Evolutionary conservation across 2,888 invertebrate genomes (phyloP).

Genomic region (Oxyteleia sp.): DNA sequence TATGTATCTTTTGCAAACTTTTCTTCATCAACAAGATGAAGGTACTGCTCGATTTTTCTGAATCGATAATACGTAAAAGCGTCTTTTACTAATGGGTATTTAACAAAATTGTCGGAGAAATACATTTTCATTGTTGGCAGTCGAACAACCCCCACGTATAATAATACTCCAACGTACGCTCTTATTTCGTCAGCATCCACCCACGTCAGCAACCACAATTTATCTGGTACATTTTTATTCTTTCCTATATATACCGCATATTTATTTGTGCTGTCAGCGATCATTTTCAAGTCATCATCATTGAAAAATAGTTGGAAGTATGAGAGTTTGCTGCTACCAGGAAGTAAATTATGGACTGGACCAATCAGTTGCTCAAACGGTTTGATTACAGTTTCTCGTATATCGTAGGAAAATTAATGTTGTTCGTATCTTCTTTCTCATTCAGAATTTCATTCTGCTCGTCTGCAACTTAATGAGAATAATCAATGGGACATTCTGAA

Average conservation of each 20-base stretch:
- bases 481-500: too few relatives aligned
- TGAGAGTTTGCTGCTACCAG: not conserved
- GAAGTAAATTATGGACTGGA: not conserved
- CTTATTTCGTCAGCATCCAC: not conserved
- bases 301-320: slow-evolving; percentile 16
- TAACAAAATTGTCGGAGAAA: slow-evolving; percentile 19
- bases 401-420: not conserved
- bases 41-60: slow-evolving; percentile 15
- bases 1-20: not conserved
- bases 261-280: slow-evolving; percentile 4
- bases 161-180: slow-evolving; percentile 3
- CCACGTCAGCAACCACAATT: not conserved
- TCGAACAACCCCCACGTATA: slow-evolving; percentile 12
- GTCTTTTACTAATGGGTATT: not conserved
- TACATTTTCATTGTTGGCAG: slow-evolving; percentile 10
- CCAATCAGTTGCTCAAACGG: not conserved
- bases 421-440: too few relatives aligned
- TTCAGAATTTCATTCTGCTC: too few relatives aligned
- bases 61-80: slow-evolving; percentile 14
- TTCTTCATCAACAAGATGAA: slow-evolving; percentile 13
- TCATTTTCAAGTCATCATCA: not conserved
- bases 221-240: slow-evolving; percentile 5
- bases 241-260: slow-evolving; percentile 1
- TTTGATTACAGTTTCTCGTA: not conserved
- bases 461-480: too few relatives aligned